Evolutionary conservation across 1,140 invertebrate genomes (phyloP).

Genomic region (Leptinotarsa defecta): DNA sequence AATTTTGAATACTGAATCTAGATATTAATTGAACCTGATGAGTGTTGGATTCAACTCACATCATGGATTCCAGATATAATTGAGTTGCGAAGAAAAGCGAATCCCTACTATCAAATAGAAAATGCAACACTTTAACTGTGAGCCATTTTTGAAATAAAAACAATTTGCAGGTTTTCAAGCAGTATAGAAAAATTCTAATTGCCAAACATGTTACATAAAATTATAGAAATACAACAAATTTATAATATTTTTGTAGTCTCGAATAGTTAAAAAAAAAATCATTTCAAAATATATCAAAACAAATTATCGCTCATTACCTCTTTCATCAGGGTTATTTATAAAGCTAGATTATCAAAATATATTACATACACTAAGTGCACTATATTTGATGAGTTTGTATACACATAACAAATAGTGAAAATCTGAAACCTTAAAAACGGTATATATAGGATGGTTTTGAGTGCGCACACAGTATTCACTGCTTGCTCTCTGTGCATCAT

Average conservation of each 20-base stretch:
- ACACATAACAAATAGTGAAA: no score
- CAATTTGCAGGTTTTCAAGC: constrained; percentile 32
- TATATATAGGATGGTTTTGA: no score
- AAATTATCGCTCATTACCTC: neutral
- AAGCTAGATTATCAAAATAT: no score
- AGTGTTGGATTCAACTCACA: neutral
- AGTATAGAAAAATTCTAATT: neutral
- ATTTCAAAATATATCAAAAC: constrained; percentile 7
- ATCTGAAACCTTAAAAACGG: no score
- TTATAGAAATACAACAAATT: constrained; percentile 14
- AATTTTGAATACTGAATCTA: no score
- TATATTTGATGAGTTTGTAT: no score
- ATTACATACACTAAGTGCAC: no score
- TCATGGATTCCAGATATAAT: constrained; percentile 18
- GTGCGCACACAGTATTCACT: no score
- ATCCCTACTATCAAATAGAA: constrained; percentile 23
- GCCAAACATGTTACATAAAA: neutral
- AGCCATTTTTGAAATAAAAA: constrained; percentile 23
- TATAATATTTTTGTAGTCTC: constrained; percentile 16
- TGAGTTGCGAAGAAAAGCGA: neutral
- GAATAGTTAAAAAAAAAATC: neutral
- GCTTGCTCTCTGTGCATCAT: no score
- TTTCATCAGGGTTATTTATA: neutral
- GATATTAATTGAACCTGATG: no score
- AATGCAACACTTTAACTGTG: constrained; percentile 22